These are phyloP conservation scores for Halictus rubicundus DNA, from an alignment of 1,140 invertebrate species.

Conservation along the genomic window DNA sequence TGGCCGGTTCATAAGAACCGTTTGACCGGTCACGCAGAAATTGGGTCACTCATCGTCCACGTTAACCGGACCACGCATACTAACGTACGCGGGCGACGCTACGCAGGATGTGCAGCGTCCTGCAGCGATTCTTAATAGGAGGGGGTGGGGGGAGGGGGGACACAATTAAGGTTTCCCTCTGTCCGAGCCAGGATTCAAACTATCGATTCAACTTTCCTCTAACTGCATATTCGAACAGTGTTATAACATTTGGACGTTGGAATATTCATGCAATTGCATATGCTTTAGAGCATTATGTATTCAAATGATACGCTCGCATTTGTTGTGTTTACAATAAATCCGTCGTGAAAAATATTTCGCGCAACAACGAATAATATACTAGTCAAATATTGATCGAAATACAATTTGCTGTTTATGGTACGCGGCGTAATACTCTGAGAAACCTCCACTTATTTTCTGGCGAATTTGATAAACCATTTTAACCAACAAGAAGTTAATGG, in stretches of 20 bases:
- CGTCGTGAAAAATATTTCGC: too few relatives aligned
- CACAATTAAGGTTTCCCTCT: neutral
- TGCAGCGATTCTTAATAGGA: neutral
- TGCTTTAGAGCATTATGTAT: neutral
- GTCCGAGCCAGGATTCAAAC: neutral
- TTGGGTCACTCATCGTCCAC: constrained; percentile 23
- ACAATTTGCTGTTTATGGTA: too few relatives aligned
- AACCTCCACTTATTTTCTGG: too few relatives aligned
- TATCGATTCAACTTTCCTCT: neutral
- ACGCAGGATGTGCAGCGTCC: neutral
- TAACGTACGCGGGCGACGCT: neutral
- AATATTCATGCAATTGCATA: neutral
- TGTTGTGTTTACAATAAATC: too few relatives aligned
- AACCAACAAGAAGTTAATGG: too few relatives aligned
- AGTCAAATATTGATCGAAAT: neutral
- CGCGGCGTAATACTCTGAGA: too few relatives aligned
- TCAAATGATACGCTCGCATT: too few relatives aligned
- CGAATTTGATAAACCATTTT: too few relatives aligned
- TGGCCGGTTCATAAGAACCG: constrained; percentile 9
- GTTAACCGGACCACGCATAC: neutral
- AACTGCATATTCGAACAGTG: neutral
- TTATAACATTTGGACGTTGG: neutral
- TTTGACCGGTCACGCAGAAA: constrained; percentile 25
- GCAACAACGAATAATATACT: too few relatives aligned
- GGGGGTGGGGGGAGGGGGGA: neutral